Base-by-base conservation (phyloP, 1,140 invertebrate genomes). In the Caerostris darwini region DNA sequence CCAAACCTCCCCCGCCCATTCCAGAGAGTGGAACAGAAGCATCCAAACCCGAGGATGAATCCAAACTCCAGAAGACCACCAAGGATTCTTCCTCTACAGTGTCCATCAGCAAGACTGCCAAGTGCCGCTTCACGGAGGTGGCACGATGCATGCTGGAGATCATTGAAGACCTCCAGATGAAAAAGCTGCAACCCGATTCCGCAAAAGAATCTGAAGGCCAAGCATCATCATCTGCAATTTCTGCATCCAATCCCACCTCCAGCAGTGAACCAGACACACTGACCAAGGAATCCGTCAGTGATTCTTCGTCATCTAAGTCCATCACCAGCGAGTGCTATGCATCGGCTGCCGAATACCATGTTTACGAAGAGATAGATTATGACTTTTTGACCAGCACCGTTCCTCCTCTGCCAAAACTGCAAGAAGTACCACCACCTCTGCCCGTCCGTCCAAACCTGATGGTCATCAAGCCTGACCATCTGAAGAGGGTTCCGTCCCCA, bases 91-190 rank as follows among this genome's bases (percentile, higher is more conserved):
- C 92, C 0, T 10, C 92, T 0, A 93, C 92, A 0, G 83, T 93
- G 53, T 71, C 64, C 19, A 93, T 93, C 53, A 93, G 92, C 57
- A 93, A 93, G 58, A 86, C 94, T 6, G 91, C 91, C 61, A 92
- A 94, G 53, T 92, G 90, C 12, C 93, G 95, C 10, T 95, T 96
- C 90, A 95, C 95, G 4, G 95, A 96, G 93, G 95, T 96, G 50
- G 96, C 96, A 34, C 94, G 95, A 10, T 96, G 95, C 92, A 96
- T 96, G 95, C 87, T 96, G 50, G 95, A 96, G 93, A 96, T 96
- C 67, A 95, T 96, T 53, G 95, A 96, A 87, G 95, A 96, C 88
- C 94, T 96, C 10, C 95, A 96, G 83, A 92, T 94, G 54, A 95
- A 95, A 94, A 94, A 93, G 53, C 67, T 91, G 71, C 86, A 83